These are phyloP conservation scores for Hyperopisus bebe DNA, from an alignment of 2,113 vertebrate genomes.

Conservation along the genomic window DNA sequence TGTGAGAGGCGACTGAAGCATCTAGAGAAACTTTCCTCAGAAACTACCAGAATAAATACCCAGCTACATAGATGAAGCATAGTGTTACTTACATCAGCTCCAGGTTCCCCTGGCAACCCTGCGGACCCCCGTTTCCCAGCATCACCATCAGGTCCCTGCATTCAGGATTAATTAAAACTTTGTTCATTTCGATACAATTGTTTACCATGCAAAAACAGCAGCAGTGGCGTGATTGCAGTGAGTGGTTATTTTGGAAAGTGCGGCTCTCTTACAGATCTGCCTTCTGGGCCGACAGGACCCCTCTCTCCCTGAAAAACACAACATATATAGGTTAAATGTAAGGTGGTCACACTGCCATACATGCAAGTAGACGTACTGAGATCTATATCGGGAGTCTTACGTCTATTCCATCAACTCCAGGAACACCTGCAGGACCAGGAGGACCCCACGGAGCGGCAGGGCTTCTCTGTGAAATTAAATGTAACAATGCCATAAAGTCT, in stretches of 20 bases:
- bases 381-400: conserved; percentile 63
- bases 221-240: not conserved
- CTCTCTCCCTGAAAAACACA: conserved; percentile 73
- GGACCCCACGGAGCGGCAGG: conserved; percentile 47
- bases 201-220: not conserved
- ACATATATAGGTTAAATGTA: not conserved
- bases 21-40: not conserved
- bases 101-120: conserved; percentile 81
- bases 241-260: not conserved
- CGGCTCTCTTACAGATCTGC: conserved; percentile 65
- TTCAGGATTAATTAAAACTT: conserved; percentile 20
- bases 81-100: conserved; percentile 78
- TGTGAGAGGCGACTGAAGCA: not conserved
- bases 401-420: conserved; percentile 86
- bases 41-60: not conserved
- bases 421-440: conserved; percentile 82
- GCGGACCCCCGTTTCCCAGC: conserved; percentile 78
- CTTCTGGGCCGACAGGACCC: conserved; percentile 73
- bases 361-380: not conserved
- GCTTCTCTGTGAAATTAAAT: not conserved
- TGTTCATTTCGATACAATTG: not conserved
- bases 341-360: not conserved
- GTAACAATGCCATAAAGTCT: not conserved
- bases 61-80: not conserved
- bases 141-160: conserved; percentile 81